These are phyloP conservation scores for Lasioglossum marginatum DNA, from an alignment of 2,888 invertebrate genomes.

Conservation along the genomic window DNA sequence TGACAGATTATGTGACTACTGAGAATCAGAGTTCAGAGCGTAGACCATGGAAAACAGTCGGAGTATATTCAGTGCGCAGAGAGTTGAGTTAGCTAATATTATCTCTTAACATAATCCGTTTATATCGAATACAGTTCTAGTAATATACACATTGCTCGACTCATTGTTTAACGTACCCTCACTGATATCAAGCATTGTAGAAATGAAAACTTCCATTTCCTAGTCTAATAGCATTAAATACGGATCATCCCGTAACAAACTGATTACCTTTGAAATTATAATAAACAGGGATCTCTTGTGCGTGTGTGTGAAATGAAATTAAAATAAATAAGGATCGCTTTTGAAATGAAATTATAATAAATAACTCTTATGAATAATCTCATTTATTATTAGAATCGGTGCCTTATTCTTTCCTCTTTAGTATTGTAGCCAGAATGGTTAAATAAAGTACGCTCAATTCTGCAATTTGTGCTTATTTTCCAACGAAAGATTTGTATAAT, in stretches of 20 bases:
- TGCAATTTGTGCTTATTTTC: too few species aligned
- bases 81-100: background rate
- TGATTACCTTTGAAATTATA: too few species aligned
- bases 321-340: too few species aligned
- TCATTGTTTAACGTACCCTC: background rate
- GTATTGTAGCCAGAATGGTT: background rate
- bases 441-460: background rate
- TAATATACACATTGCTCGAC: background rate
- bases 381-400: too few species aligned
- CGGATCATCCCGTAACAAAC: background rate
- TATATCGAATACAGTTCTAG: background rate
- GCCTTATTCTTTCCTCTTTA: too few species aligned
- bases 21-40: background rate
- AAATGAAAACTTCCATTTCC: background rate
- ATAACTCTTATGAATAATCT: too few species aligned
- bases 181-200: background rate
- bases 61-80: background rate
- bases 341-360: too few species aligned
- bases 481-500: background rate
- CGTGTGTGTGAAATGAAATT: too few species aligned
- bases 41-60: background rate
- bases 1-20: background rate
- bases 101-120: conserved; percentile 5
- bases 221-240: background rate
- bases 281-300: too few species aligned